These are phyloP conservation scores for Drosophila setosimentum DNA, from an alignment of 2,888 invertebrate species.

Conservation along the genomic window DNA sequence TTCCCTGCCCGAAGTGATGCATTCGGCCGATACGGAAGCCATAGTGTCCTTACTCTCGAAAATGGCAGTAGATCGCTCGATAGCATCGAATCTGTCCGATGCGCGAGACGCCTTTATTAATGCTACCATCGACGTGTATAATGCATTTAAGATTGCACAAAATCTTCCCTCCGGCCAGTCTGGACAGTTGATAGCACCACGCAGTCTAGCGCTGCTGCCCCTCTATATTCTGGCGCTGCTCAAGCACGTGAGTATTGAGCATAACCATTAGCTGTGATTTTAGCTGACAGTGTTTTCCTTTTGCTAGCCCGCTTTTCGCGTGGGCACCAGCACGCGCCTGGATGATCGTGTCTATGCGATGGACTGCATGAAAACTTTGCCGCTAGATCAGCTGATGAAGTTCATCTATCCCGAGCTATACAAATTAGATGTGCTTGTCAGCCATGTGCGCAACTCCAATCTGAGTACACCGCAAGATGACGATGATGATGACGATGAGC, in stretches of 20 bases:
- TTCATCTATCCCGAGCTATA: constrained; percentile 96
- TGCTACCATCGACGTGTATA: constrained; percentile 95
- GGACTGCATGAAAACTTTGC: constrained; percentile 96
- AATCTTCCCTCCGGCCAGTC: constrained; percentile 87
- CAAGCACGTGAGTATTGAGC: constrained; percentile 90
- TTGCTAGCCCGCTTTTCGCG: constrained; percentile 93
- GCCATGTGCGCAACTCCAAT: constrained; percentile 83
- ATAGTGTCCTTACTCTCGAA: constrained; percentile 96
- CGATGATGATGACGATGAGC: constrained; percentile 82
- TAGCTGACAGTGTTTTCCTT: neutral
- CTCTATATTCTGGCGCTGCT: constrained; percentile 95
- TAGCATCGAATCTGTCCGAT: constrained; percentile 94
- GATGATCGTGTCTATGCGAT: constrained; percentile 97
- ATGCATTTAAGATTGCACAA: constrained; percentile 89
- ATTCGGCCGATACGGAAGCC: constrained; percentile 96
- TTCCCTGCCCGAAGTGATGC: constrained; percentile 93
- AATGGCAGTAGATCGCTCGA: constrained; percentile 98
- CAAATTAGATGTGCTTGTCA: constrained; percentile 91
- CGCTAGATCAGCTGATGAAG: constrained; percentile 92
- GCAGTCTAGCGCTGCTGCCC: constrained; percentile 92
- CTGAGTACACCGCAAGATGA: constrained; percentile 63
- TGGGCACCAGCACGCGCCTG: constrained; percentile 93
- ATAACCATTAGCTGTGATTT: neutral
- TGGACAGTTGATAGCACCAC: constrained; percentile 90
- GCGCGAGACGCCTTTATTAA: constrained; percentile 98